A percentile compares a stretch with the other conserved stretches of the same genome.
These are phyloP conservation scores for Asteroscopus sphinx DNA, from an alignment of 2,888 invertebrate species.

Conservation along the genomic window DNA sequence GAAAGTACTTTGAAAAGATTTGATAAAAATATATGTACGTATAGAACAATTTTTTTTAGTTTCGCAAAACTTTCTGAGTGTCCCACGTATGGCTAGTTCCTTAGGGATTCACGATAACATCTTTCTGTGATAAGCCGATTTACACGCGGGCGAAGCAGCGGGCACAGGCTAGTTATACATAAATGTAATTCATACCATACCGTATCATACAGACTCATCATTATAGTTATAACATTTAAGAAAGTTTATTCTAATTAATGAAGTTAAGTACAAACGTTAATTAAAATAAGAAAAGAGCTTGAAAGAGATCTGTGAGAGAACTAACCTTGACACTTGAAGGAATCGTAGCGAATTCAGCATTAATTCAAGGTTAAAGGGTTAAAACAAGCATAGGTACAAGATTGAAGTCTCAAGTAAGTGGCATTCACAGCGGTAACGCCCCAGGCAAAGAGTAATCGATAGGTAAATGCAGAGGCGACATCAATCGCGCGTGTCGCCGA, in stretches of 20 bases:
- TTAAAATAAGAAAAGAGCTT: constrained; percentile 29
- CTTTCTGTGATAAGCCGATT: no score
- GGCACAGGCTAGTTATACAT: no score
- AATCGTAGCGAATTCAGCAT: constrained; percentile 18
- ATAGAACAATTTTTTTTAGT: no score
- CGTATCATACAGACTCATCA: constrained; percentile 11
- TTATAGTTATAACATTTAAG: constrained; percentile 18
- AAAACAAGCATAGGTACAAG: constrained; percentile 35
- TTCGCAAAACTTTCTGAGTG: no score
- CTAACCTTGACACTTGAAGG: constrained; percentile 38
- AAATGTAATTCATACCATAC: background rate
- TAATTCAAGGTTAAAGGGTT: constrained; percentile 25
- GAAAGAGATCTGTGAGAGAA: constrained; percentile 15
- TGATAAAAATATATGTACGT: no score
- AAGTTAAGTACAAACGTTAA: constrained; percentile 39
- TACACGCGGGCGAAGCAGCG: no score
- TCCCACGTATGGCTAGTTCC: no score
- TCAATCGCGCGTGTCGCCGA: constrained; percentile 56
- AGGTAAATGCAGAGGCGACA: constrained; percentile 57
- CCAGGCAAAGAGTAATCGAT: constrained; percentile 56
- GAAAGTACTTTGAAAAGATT: no score
- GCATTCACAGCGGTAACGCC: constrained; percentile 30
- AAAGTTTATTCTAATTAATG: constrained; percentile 40
- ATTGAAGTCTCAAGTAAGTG: constrained; percentile 27
- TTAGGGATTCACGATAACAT: no score